These are phyloP conservation scores for Nycticryphes semicollaris DNA, from an alignment of 2,113 vertebrate genomes.

Conservation along the genomic window DNA sequence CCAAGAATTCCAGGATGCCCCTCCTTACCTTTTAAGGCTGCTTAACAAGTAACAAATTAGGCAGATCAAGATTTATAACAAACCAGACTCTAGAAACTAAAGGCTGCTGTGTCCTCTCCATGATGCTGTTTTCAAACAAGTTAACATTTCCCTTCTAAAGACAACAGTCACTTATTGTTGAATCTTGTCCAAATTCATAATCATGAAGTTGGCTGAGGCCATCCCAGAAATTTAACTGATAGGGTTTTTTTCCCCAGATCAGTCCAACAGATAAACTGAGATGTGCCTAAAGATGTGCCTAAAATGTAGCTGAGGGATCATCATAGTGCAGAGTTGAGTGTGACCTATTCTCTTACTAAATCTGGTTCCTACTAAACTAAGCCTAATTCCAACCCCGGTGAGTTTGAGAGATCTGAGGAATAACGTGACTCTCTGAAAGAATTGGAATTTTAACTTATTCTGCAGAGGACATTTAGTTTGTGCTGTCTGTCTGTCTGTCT, in stretches of 20 bases:
- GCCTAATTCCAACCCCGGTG: not conserved
- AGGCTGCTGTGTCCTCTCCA: not conserved
- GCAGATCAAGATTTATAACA: not conserved
- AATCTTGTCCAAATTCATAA: constrained; percentile 14
- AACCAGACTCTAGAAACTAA: not conserved
- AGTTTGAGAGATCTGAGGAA: not conserved
- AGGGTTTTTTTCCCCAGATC: not conserved
- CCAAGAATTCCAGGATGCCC: not conserved
- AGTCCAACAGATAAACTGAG: not conserved
- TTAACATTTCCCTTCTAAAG: constrained; percentile 24
- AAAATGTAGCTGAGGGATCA: not conserved
- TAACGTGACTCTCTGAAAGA: not conserved
- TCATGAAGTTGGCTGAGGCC: not conserved
- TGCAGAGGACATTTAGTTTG: not conserved
- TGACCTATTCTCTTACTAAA: not conserved
- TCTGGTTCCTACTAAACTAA: not conserved
- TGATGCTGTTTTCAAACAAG: not conserved
- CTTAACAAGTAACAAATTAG: constrained; percentile 1
- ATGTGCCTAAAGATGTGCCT: constrained; percentile 30
- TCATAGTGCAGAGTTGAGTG: not conserved
- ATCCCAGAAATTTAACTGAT: not conserved
- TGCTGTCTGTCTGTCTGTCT: no score
- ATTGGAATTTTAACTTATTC: not conserved
- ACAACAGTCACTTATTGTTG: not conserved
- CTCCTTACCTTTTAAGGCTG: constrained; percentile 8